These are phyloP conservation scores for Zaprionus africanus DNA, from an alignment of 1,140 invertebrate species.

Conservation along the genomic window DNA sequence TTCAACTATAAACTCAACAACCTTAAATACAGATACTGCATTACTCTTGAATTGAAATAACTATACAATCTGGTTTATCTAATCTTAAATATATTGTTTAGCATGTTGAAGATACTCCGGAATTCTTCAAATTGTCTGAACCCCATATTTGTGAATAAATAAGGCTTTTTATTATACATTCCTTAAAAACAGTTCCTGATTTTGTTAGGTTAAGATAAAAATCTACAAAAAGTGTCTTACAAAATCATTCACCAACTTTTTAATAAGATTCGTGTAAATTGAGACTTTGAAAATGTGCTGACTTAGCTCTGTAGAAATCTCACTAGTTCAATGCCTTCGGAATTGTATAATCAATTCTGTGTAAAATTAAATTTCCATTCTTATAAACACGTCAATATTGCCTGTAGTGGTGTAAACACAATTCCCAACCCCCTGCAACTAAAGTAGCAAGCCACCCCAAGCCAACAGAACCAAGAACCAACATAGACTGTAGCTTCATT, in stretches of 20 bases:
- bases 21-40: too few relatives aligned
- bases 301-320: too few relatives aligned
- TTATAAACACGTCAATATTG: slow-evolving; percentile 1
- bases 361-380: background rate
- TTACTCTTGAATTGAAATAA: too few relatives aligned
- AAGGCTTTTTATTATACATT: background rate
- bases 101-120: too few relatives aligned
- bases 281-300: too few relatives aligned
- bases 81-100: too few relatives aligned
- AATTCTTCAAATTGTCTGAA: too few relatives aligned
- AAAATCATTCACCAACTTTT: too few relatives aligned
- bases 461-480: background rate
- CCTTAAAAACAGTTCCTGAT: background rate
- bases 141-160: too few relatives aligned
- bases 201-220: background rate
- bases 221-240: background rate
- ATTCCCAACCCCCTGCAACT: background rate
- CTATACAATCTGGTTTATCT: too few relatives aligned
- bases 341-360: background rate
- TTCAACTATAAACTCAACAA: too few relatives aligned
- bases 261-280: too few relatives aligned
- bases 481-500: slow-evolving; percentile 39
- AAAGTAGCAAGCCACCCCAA: slow-evolving; percentile 9
- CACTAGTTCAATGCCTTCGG: background rate
- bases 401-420: background rate